phyloP scores from a whole-genome alignment of 2,113 vertebrate species.

The Tursiops truncatus region DNA sequence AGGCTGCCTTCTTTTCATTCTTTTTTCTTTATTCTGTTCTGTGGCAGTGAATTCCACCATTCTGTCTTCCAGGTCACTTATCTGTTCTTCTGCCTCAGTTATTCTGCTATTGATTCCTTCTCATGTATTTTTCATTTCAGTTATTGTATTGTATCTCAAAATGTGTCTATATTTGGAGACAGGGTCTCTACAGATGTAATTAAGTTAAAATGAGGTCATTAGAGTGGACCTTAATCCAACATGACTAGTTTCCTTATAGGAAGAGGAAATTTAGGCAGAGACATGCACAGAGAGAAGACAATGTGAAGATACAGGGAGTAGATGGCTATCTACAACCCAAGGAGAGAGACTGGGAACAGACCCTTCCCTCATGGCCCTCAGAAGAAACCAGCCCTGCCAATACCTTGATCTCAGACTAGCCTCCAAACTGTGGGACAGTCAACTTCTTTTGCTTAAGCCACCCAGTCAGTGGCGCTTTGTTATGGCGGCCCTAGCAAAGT shows the following conservation, averaged over 20 bases:
- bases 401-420: neutral
- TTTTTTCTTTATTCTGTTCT: too few species aligned
- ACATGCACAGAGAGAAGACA: neutral
- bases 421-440: neutral
- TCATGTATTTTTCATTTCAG: too few species aligned
- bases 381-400: neutral
- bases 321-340: neutral
- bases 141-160: neutral
- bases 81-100: too few species aligned
- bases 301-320: neutral
- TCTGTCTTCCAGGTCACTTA: too few species aligned
- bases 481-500: neutral
- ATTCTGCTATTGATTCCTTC: too few species aligned
- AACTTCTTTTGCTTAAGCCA: neutral
- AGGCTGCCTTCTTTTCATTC: too few species aligned
- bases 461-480: neutral
- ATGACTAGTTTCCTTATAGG: neutral
- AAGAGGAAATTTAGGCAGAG: neutral
- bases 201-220: neutral
- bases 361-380: neutral
- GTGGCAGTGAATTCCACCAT: too few species aligned
- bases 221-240: neutral
- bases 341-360: neutral
- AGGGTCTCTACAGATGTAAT: neutral
- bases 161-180: neutral